phyloP scores from a whole-genome alignment of 2,113 vertebrate genomes.

The Calypte anna region DNA sequence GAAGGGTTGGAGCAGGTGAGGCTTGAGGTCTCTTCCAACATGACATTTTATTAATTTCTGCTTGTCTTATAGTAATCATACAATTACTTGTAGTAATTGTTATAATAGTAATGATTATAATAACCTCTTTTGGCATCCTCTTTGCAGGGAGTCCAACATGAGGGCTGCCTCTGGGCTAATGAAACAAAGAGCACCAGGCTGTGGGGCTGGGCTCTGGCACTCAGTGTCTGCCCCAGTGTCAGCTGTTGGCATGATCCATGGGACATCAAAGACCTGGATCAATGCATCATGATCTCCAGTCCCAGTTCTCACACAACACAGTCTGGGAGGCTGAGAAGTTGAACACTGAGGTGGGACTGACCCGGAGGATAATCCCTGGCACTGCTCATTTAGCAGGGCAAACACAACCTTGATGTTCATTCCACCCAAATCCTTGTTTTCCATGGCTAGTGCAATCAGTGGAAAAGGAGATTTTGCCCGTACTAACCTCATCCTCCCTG shows the following conservation, averaged over 20 bases:
- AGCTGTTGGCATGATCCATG: not conserved
- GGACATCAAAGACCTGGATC: not conserved
- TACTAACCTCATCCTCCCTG: not conserved
- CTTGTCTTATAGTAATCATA: not conserved
- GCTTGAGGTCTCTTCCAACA: no score
- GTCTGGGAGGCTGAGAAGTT: not conserved
- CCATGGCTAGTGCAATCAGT: rapidly evolving
- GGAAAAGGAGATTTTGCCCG: not conserved
- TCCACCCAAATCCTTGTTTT: not conserved
- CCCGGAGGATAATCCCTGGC: not conserved
- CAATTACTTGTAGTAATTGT: no score
- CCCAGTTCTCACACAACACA: not conserved
- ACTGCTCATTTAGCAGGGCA: not conserved
- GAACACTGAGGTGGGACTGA: not conserved
- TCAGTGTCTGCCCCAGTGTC: not conserved
- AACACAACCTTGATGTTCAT: not conserved
- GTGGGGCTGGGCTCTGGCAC: not conserved
- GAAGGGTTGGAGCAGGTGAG: no score
- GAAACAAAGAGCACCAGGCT: not conserved
- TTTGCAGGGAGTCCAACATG: not conserved
- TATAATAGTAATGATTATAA: not conserved
- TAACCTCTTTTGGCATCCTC: not conserved
- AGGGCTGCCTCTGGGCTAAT: not conserved
- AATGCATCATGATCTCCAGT: not conserved
- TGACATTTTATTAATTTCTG: not conserved